A percentile compares a stretch with the other conserved stretches of the same genome.
These are phyloP conservation scores for Lindbergichthys nudifrons DNA, from an alignment of 2,797 vertebrate species.

Conservation along the genomic window DNA sequence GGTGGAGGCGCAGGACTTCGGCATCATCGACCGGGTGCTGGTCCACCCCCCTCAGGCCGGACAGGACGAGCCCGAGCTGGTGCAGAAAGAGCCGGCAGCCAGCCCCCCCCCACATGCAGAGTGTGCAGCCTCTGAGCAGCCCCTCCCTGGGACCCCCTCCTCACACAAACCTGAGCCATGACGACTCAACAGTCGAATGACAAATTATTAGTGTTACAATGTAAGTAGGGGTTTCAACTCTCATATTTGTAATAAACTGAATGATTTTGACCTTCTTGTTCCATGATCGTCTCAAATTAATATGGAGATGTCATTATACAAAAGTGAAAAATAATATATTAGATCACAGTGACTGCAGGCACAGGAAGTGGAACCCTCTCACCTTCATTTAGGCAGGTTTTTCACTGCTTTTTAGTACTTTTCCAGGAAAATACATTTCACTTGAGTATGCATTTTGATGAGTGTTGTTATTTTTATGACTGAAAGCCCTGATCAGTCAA, in stretches of 20 bases:
- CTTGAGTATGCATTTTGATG: neutral
- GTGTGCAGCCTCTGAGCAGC: constrained; percentile 49
- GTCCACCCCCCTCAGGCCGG: constrained; percentile 93
- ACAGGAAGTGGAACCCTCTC: no score
- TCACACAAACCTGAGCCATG: constrained; percentile 83
- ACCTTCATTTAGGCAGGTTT: no score
- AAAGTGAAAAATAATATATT: no score
- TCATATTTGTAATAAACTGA: constrained; percentile 42
- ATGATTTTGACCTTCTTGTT: constrained; percentile 18
- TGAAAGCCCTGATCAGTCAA: neutral
- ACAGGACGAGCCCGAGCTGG: constrained; percentile 91
- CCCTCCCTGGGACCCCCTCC: constrained; percentile 63
- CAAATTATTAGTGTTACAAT: no score
- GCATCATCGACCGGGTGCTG: constrained; percentile 92
- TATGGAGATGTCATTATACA: no score
- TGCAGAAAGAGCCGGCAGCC: constrained; percentile 85
- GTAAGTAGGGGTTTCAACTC: constrained; percentile 4
- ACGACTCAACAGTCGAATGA: constrained; percentile 27
- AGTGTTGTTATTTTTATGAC: neutral
- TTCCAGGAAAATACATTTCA: neutral
- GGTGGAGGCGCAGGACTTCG: constrained; percentile 94
- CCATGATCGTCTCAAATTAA: neutral
- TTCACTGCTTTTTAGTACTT: neutral
- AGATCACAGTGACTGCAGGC: no score
- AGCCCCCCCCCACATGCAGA: constrained; percentile 60